Percentiles rank a stretch among this genome's conserved stretches.
Conservation (phyloP, 2,888 invertebrate species). For the Sminthurides aquaticus region DNA sequence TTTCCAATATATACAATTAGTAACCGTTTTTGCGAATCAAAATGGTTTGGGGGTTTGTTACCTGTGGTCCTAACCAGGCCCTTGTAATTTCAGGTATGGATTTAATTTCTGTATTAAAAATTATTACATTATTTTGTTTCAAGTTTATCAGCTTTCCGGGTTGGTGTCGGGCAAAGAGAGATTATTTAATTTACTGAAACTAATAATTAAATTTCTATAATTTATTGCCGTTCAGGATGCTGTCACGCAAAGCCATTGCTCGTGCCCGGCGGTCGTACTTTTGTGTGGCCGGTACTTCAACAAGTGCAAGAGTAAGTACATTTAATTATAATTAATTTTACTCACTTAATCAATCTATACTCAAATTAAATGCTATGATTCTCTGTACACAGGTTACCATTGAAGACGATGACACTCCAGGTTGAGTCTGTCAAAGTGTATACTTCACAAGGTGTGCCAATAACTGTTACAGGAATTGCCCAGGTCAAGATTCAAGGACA, state of each 20-base stretch:
- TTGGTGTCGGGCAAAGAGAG: too few relatives aligned
- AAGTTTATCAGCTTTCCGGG: too few relatives aligned
- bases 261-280: slow-evolving; percentile 92
- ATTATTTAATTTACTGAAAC: too few relatives aligned
- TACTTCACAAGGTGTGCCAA: slow-evolving; percentile 82
- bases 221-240: slow-evolving; percentile 80
- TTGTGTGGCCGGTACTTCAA: slow-evolving; percentile 87
- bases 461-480: slow-evolving; percentile 94
- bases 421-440: slow-evolving; percentile 90
- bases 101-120: neutral
- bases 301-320: slow-evolving; percentile 48
- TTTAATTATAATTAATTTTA: slow-evolving; percentile 5
- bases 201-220: too few relatives aligned
- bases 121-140: neutral
- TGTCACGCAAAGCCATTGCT: slow-evolving; percentile 86
- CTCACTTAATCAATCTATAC: too few relatives aligned
- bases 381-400: slow-evolving; percentile 65
- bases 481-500: slow-evolving; percentile 88
- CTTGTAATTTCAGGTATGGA: slow-evolving; percentile 79
- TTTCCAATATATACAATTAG: too few relatives aligned
- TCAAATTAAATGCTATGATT: neutral
- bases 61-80: slow-evolving; percentile 90
- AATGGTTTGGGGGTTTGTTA: slow-evolving; percentile 74
- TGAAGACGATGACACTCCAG: slow-evolving; percentile 94
- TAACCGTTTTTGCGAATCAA: too few relatives aligned